Evolutionary conservation across 2,113 vertebrate species (phyloP).

Genomic region (Scophthalmus maximus): DNA sequence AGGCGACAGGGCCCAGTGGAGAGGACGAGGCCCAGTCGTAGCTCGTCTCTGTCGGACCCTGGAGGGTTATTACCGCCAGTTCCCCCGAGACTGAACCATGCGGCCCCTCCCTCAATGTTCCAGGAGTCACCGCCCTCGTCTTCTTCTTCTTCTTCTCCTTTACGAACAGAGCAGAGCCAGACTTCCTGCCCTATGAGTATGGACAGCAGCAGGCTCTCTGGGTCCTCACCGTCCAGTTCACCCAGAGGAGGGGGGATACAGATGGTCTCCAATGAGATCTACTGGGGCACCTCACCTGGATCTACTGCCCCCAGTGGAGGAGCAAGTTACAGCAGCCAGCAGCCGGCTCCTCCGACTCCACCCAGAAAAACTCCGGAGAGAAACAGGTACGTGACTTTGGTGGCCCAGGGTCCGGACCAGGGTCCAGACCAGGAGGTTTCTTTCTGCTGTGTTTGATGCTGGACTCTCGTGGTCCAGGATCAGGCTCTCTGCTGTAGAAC

Average conservation of each 20-base stretch:
- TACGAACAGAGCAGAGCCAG: not conserved
- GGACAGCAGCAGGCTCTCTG: constrained; percentile 62
- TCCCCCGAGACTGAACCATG: constrained; percentile 75
- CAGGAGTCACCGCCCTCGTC: constrained; percentile 36
- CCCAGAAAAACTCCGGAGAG: constrained; percentile 70
- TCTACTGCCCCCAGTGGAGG: constrained; percentile 31
- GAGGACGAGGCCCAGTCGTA: constrained; percentile 32
- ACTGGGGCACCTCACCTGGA: constrained; percentile 83
- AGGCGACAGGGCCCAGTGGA: constrained; percentile 12
- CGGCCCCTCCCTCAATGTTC: constrained; percentile 11
- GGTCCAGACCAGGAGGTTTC: not conserved
- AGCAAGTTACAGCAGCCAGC: constrained; percentile 57
- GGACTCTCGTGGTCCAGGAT: no score
- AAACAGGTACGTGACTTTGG: constrained; percentile 67
- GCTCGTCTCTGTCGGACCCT: constrained; percentile 53
- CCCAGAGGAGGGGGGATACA: constrained; percentile 73
- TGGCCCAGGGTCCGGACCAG: not conserved
- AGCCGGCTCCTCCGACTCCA: constrained; percentile 47
- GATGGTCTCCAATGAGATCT: constrained; percentile 92
- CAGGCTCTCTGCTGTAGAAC: no score
- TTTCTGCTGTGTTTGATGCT: not conserved
- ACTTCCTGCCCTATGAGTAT: constrained; percentile 35
- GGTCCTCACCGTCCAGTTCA: constrained; percentile 52
- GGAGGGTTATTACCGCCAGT: constrained; percentile 59
- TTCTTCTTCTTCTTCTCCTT: constrained; percentile 29